Evolutionary conservation across 2,888 invertebrate genomes (phyloP).

Genomic region (Calameuta filiformis): DNA sequence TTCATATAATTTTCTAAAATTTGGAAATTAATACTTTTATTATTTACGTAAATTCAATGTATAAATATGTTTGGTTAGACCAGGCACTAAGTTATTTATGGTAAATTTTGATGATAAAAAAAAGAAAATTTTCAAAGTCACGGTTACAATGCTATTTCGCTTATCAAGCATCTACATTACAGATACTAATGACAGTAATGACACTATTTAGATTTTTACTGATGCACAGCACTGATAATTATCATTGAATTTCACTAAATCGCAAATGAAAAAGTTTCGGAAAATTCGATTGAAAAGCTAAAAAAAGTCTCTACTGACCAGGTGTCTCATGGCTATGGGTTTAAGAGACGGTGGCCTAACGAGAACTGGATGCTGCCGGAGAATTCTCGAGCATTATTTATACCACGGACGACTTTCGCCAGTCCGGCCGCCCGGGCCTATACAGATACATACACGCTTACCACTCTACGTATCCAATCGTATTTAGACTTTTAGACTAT

Average conservation of each 20-base stretch:
- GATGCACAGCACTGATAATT: background rate
- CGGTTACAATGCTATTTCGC: background rate
- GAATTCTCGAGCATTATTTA: conserved; percentile 54
- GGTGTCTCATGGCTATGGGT: conserved; percentile 44
- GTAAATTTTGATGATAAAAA: background rate
- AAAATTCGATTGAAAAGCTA: background rate
- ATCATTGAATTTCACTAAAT: background rate
- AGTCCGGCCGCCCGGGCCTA: conserved; percentile 36
- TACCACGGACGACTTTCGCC: conserved; percentile 58
- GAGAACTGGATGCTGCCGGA: conserved; percentile 46
- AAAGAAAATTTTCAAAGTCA: background rate
- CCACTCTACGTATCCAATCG: conserved; percentile 4
- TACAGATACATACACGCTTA: conserved; percentile 4
- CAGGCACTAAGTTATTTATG: background rate
- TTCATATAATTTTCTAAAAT: background rate
- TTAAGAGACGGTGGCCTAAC: conserved; percentile 27
- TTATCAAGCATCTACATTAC: background rate
- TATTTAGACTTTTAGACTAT: conserved; percentile 13
- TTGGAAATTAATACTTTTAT: background rate
- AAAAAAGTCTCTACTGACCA: conserved; percentile 43
- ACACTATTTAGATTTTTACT: background rate
- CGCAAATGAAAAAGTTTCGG: background rate
- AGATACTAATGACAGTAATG: background rate
- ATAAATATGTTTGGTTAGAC: background rate
- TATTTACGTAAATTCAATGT: background rate